A percentile compares a stretch with the other conserved stretches of the same genome.
phyloP scores from a whole-genome alignment of 2,888 invertebrate genomes.

The Cheilosia grossa region DNA sequence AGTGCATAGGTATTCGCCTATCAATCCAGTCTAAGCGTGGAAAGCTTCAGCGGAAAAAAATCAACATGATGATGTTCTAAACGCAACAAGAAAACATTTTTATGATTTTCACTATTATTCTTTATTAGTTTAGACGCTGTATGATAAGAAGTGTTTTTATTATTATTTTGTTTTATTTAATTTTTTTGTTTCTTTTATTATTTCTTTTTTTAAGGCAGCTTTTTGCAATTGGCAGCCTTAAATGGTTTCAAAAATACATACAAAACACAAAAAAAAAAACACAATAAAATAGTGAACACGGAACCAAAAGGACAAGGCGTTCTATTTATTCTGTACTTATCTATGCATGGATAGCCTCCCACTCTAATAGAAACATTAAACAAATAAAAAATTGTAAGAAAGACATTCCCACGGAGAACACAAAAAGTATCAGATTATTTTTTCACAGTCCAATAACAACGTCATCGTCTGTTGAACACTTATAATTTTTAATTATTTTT shows the following conservation, averaged over 20 bases:
- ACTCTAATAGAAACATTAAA: constrained; percentile 13
- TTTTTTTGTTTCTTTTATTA: constrained; percentile 40
- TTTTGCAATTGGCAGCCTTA: constrained; percentile 32
- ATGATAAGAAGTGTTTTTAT: constrained; percentile 53
- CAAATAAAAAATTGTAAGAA: constrained; percentile 1
- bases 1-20: constrained; percentile 86
- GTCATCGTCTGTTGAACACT: constrained; percentile 69
- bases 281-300: constrained; percentile 23
- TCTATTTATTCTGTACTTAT: constrained; percentile 68
- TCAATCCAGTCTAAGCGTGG: constrained; percentile 83
- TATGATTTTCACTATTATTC: constrained; percentile 49
- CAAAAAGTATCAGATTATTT: constrained; percentile 19
- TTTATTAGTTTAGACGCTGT: constrained; percentile 57
- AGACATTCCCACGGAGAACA: constrained; percentile 43
- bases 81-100: constrained; percentile 60
- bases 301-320: constrained; percentile 26
- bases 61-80: constrained; percentile 55
- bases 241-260: constrained; percentile 26
- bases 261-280: background rate
- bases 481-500: constrained; percentile 72
- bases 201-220: constrained; percentile 47
- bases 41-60: constrained; percentile 18
- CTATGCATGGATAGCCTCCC: constrained; percentile 25
- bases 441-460: constrained; percentile 43
- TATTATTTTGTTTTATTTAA: constrained; percentile 50